phyloP scores from a whole-genome alignment of 2,113 vertebrate species.

The Hydropotes inermis region DNA sequence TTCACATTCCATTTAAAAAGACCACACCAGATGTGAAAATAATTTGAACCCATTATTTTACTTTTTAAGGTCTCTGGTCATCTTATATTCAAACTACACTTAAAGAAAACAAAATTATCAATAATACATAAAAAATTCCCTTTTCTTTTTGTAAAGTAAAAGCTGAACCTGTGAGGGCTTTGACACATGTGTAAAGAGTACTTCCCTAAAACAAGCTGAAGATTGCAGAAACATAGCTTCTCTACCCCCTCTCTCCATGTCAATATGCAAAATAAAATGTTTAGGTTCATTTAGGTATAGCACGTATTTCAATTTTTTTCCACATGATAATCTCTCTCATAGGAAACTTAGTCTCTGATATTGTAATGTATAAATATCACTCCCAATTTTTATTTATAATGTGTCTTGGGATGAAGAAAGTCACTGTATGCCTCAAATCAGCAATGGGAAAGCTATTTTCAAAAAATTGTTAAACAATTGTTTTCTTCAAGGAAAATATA shows the following conservation, averaged over 20 bases:
- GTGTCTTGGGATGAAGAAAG: background rate
- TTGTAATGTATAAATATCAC: background rate
- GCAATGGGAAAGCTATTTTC: background rate
- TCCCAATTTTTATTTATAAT: accelerated
- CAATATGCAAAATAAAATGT: background rate
- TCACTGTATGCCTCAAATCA: background rate
- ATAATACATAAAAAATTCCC: background rate
- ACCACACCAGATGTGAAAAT: background rate
- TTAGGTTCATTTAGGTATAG: background rate
- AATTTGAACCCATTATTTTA: background rate
- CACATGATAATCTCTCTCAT: accelerated
- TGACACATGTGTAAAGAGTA: accelerated
- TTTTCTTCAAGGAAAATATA: background rate
- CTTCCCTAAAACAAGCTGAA: accelerated
- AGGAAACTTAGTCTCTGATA: background rate
- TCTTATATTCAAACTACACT: background rate
- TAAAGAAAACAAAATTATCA: background rate
- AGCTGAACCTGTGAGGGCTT: accelerated
- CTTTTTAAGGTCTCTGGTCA: background rate
- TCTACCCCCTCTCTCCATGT: accelerated
- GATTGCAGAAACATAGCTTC: background rate
- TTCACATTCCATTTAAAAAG: background rate
- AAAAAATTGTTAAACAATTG: background rate
- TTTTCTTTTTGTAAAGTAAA: background rate
- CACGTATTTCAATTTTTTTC: background rate